Evolutionary conservation across 2,113 vertebrate genomes (phyloP).

Genomic region (Gobio gobio): DNA sequence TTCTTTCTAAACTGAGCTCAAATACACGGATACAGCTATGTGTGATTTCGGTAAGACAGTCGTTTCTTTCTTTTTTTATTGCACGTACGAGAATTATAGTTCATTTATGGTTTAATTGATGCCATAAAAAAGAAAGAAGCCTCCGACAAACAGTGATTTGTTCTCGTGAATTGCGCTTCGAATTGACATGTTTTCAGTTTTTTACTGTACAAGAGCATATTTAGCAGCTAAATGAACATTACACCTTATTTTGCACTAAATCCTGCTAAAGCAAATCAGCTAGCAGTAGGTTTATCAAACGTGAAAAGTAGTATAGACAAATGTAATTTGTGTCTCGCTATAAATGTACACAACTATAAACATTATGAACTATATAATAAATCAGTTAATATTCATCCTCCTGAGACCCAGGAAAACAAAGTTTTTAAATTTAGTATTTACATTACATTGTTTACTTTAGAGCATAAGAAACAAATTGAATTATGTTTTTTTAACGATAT

Average conservation of each 20-base stretch:
- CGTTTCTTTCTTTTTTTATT: background rate
- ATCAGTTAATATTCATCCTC: background rate
- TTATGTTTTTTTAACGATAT: no score
- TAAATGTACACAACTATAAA: background rate
- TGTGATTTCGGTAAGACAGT: constrained; percentile 55
- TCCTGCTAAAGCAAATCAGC: background rate
- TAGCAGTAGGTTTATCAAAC: no score
- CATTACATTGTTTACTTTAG: no score
- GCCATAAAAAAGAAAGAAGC: background rate
- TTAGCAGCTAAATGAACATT: background rate
- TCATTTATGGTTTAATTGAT: background rate
- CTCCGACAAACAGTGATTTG: background rate
- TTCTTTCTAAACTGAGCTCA: background rate
- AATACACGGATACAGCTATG: constrained; percentile 27
- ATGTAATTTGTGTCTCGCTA: background rate
- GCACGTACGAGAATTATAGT: no score
- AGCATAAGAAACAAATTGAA: no score
- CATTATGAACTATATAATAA: background rate
- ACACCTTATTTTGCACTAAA: background rate
- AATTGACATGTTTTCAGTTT: no score
- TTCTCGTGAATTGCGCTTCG: background rate
- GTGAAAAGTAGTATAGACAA: background rate
- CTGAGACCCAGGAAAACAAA: no score
- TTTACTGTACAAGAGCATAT: background rate
- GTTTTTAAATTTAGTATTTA: no score